Conservation (phyloP, 2,113 vertebrate genomes). For the Pomatorhinus ruficollis region DNA sequence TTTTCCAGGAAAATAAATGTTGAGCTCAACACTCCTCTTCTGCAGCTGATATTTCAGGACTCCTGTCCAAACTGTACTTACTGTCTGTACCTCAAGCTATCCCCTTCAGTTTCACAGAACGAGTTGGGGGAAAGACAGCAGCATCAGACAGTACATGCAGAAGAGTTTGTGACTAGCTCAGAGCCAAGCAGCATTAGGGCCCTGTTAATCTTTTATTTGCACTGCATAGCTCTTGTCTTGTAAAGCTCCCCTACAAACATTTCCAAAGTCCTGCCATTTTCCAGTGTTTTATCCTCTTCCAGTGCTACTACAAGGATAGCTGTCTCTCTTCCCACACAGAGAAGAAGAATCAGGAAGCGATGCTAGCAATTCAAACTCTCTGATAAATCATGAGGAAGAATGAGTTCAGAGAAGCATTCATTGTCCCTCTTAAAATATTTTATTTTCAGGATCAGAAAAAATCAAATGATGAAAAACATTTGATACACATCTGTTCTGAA, state of each 20-base stretch:
- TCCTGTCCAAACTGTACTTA: not conserved
- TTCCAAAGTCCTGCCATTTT: not conserved
- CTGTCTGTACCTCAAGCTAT: not conserved
- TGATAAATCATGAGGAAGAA: not conserved
- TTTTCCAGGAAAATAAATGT: not conserved
- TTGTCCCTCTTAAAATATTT: not conserved
- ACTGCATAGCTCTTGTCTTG: rapidly evolving
- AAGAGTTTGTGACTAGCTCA: not conserved
- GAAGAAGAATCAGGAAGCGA: not conserved
- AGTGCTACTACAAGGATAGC: not conserved
- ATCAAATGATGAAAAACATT: not conserved
- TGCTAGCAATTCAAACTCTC: not conserved
- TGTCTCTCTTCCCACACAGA: not conserved
- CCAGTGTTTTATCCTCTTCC: not conserved
- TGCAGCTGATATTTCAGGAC: not conserved
- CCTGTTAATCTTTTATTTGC: not conserved
- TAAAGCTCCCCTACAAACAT: not conserved
- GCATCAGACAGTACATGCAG: not conserved
- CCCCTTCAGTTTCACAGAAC: not conserved
- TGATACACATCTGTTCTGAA: not conserved
- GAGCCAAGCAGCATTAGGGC: not conserved
- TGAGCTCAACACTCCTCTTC: not conserved
- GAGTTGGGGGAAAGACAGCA: not conserved
- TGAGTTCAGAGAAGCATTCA: not conserved
- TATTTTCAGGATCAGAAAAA: not conserved